phyloP scores from a whole-genome alignment of 2,888 invertebrate species.

The Pyrocoelia pectoralis region DNA sequence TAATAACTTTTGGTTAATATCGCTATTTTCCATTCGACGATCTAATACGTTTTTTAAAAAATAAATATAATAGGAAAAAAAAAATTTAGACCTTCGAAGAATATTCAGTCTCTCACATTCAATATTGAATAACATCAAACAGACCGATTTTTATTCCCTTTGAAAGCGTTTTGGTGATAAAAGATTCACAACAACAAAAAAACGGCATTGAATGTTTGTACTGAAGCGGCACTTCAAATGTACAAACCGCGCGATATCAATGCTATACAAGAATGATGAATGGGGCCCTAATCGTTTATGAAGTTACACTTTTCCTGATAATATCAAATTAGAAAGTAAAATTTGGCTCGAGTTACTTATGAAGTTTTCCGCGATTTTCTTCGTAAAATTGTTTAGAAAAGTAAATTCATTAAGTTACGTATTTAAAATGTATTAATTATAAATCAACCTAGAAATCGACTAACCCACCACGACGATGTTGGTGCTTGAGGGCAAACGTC shows the following conservation, averaged over 20 bases:
- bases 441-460: conserved; percentile 10
- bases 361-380: too few relatives aligned
- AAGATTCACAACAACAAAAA: conserved; percentile 22
- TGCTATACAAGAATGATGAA: conserved; percentile 13
- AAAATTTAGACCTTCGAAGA: too few relatives aligned
- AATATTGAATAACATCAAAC: conserved; percentile 23
- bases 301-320: conserved; percentile 14
- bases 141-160: conserved; percentile 18
- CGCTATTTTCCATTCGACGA: conserved; percentile 2
- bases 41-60: too few relatives aligned
- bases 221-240: conserved; percentile 22
- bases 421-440: background rate
- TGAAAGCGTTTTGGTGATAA: conserved; percentile 26
- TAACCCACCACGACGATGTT: background rate
- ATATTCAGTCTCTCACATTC: background rate
- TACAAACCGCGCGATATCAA: conserved; percentile 15
- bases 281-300: conserved; percentile 17
- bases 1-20: conserved; percentile 23
- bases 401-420: too few relatives aligned
- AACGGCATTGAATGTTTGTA: conserved; percentile 4
- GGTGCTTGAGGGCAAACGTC: conserved; percentile 5
- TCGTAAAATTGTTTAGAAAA: too few relatives aligned
- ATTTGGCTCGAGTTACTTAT: too few relatives aligned
- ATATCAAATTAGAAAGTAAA: background rate
- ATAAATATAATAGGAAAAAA: too few relatives aligned